Conservation (phyloP, 2,888 invertebrate species). For the Zygaena filipendulae region DNA sequence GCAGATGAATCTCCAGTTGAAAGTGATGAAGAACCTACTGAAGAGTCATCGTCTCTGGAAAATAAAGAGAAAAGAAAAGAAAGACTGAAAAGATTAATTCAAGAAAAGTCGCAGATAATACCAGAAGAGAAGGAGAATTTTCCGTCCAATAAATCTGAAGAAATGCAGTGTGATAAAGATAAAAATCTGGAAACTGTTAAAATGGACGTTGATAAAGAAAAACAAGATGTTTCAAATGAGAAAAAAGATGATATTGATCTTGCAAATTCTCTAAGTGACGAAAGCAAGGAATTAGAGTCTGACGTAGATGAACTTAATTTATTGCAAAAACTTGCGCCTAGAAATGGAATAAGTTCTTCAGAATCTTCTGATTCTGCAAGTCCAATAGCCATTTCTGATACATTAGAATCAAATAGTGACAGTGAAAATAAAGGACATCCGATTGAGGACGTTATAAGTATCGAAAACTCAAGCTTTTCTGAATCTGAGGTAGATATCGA, state of each 20-base stretch:
- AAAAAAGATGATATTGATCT: constrained; percentile 3
- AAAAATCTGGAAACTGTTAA: constrained; percentile 4
- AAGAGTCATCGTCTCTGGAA: constrained; percentile 28
- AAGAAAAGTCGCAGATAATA: constrained; percentile 35
- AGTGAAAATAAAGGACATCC: constrained; percentile 19
- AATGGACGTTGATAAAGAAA: constrained; percentile 1
- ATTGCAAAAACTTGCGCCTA: constrained; percentile 43
- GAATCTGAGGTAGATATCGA: constrained; percentile 33
- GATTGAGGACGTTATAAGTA: constrained; percentile 41
- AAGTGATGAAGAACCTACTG: constrained; percentile 53
- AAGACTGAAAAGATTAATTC: constrained; percentile 35
- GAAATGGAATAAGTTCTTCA: constrained; percentile 31
- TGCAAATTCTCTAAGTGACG: constrained; percentile 28
- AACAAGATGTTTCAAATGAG: constrained; percentile 2
- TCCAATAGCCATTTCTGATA: constrained; percentile 44
- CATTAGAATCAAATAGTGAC: constrained; percentile 32
- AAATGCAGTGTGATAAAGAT: constrained; percentile 6
- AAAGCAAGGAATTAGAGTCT: constrained; percentile 32
- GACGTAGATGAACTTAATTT: constrained; percentile 49
- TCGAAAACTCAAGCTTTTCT: constrained; percentile 56
- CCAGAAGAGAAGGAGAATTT: constrained; percentile 13
- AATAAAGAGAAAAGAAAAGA: constrained; percentile 44
- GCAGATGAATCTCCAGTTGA: constrained; percentile 54
- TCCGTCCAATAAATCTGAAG: constrained; percentile 3
- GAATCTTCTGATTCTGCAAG: constrained; percentile 41